A percentile compares a stretch with the other conserved stretches of the same genome.
These are phyloP conservation scores for Colistium nudipinnis DNA, from an alignment of 2,113 vertebrate genomes.

Conservation along the genomic window DNA sequence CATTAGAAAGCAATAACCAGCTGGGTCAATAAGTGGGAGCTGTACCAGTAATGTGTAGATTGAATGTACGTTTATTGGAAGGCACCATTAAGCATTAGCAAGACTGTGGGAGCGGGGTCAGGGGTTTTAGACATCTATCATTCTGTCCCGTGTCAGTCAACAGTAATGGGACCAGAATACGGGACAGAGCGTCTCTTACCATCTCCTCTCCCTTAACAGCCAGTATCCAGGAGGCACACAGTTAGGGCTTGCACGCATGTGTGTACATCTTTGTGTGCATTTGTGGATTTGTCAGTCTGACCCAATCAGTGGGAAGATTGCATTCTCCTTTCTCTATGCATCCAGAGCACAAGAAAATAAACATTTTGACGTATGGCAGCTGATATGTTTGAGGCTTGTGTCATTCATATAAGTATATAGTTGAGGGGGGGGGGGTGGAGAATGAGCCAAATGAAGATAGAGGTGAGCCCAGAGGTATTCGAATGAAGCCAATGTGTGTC, in stretches of 20 bases:
- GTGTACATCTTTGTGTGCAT: not conserved
- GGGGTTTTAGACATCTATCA: conserved; percentile 65
- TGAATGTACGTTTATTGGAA: conserved; percentile 78
- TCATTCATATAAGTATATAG: conserved; percentile 33
- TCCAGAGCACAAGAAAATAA: conserved; percentile 18
- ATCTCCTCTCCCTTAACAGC: conserved; percentile 68
- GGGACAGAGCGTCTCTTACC: conserved; percentile 72
- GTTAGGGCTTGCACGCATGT: not conserved
- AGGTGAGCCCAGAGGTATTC: conserved; percentile 29
- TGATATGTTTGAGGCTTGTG: conserved; percentile 18
- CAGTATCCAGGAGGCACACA: conserved; percentile 67
- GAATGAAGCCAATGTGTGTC: conserved; percentile 25
- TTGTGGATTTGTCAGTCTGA: conserved; percentile 46
- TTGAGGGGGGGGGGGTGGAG: not conserved
- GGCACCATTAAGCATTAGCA: conserved; percentile 69
- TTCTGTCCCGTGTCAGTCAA: conserved; percentile 73
- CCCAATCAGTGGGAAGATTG: conserved; percentile 71
- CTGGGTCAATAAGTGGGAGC: conserved; percentile 70
- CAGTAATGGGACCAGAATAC: conserved; percentile 76
- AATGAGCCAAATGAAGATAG: conserved; percentile 37
- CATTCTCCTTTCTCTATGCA: conserved; percentile 49
- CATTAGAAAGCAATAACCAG: conserved; percentile 75
- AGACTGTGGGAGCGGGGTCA: conserved; percentile 11
- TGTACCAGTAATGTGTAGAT: conserved; percentile 65
- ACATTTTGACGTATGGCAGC: conserved; percentile 47